Evolutionary conservation across 2,888 invertebrate species (phyloP), one percentile per base, ranked within the genome.

Genomic region (Meganola albula): DNA sequence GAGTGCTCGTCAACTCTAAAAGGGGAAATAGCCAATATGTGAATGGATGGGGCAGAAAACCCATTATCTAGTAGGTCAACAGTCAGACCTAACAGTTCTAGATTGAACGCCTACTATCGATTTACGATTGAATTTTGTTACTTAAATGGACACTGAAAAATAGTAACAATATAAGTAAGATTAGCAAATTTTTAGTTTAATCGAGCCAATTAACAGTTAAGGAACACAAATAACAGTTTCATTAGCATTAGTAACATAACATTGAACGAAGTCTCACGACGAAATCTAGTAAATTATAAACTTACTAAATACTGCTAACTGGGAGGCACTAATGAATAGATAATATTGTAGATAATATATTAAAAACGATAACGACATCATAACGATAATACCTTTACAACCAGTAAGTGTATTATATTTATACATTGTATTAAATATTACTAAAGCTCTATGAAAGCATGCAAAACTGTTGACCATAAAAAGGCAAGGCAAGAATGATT

Each of bases 311-410:
- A n/a, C n/a, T n/a, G n/a, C n/a, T n/a, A n/a, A n/a, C n/a, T n/a
- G n/a, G 38, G 57, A 57, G 53, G 43, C 46, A 42, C 47, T 53
- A 53, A 49, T 57, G 43, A 48, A 53, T 44, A 57, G 53, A 53
- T 56, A 53, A 56, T 40, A 42, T 39, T 21, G 27, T 21, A 32
- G 57, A 53, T 57, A 53, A 44, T 40, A 46, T 33, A 56, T 56
- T 49, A 49, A 42, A 49, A 46, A 38, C 31, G 53, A 57, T 40
- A 46, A 27, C 32, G 31, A 20, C 38, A 35, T 10, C 23, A 27
- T 36, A 34, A 34, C 40, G 37, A 48, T 40, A 50, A 56, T 56
- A 56, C 38, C 27, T 21, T 28, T 39, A 31, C 10, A 25, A 44
- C 13, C 27, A 27, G 32, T 12, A 10, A 16, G 32, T 27, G 30